phyloP scores from a whole-genome alignment of 2,888 invertebrate species.

The Rutpela maculata region DNA sequence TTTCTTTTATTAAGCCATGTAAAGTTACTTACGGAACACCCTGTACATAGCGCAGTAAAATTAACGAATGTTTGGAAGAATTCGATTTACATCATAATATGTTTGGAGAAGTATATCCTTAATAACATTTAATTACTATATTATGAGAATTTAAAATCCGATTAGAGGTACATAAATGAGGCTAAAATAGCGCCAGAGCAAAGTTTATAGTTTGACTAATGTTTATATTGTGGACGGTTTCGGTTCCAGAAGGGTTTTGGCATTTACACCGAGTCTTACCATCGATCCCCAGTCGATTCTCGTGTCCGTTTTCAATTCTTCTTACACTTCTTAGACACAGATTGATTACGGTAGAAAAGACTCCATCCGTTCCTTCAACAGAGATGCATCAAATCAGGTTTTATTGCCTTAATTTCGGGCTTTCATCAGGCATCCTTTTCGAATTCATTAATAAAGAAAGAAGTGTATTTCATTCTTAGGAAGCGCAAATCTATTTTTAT shows the following conservation, averaged over 20 bases:
- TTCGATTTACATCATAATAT: no score
- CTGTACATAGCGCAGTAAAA: no score
- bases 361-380: constrained; percentile 52
- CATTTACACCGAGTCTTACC: constrained; percentile 7
- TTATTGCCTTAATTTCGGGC: constrained; percentile 57
- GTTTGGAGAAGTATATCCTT: no score
- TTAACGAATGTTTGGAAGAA: no score
- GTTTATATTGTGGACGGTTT: background rate
- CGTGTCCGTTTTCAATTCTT: constrained; percentile 48
- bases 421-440: constrained; percentile 49
- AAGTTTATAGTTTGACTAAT: constrained; percentile 1
- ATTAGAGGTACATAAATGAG: background rate
- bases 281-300: constrained; percentile 39
- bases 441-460: constrained; percentile 55
- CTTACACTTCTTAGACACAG: constrained; percentile 55
- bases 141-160: no score
- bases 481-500: constrained; percentile 27
- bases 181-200: background rate
- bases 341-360: constrained; percentile 58
- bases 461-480: constrained; percentile 27
- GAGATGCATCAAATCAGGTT: constrained; percentile 53
- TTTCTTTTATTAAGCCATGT: no score
- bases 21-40: no score
- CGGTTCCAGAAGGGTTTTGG: constrained; percentile 7
- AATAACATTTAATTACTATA: no score